Conservation (phyloP, 2,113 vertebrate species). For the Ochotona curzoniae region DNA sequence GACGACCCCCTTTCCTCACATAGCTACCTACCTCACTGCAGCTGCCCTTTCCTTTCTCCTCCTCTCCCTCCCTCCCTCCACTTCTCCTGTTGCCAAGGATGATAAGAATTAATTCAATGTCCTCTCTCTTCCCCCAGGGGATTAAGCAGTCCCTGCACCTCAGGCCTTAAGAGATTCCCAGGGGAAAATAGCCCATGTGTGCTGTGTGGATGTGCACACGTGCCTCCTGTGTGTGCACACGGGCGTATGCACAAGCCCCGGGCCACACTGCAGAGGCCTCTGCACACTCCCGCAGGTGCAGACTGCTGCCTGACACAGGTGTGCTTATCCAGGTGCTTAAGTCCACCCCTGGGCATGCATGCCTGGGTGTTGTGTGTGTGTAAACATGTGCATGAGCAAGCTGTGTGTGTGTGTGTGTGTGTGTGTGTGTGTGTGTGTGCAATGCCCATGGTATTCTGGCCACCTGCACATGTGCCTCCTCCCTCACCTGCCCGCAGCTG, state of each 20-base stretch:
- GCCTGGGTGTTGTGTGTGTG: too few relatives aligned
- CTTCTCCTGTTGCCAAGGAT: slow-evolving; percentile 24
- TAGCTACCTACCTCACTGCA: background rate
- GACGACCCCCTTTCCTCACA: background rate
- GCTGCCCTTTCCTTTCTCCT: background rate
- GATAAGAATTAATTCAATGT: slow-evolving; percentile 79
- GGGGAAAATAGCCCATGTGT: background rate
- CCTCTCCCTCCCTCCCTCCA: background rate
- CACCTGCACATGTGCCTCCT: background rate
- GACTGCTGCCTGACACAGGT: rapidly evolving
- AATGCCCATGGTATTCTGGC: background rate
- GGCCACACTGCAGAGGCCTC: too few relatives aligned
- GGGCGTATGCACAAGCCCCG: rapidly evolving
- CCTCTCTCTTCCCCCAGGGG: slow-evolving; percentile 57
- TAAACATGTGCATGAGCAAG: too few relatives aligned
- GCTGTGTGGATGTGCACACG: rapidly evolving
- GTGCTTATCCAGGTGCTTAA: too few relatives aligned
- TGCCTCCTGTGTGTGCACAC: background rate
- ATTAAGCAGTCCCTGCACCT: slow-evolving; percentile 62
- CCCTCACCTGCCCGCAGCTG: background rate
- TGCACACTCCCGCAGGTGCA: rapidly evolving
- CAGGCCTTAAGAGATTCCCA: slow-evolving; percentile 52
- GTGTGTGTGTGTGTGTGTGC: background rate
- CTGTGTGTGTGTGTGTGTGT: too few relatives aligned
- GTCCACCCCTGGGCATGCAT: too few relatives aligned